Evolutionary conservation across 1,140 invertebrate species (phyloP).

Genomic region (Pectinophora gossypiella): DNA sequence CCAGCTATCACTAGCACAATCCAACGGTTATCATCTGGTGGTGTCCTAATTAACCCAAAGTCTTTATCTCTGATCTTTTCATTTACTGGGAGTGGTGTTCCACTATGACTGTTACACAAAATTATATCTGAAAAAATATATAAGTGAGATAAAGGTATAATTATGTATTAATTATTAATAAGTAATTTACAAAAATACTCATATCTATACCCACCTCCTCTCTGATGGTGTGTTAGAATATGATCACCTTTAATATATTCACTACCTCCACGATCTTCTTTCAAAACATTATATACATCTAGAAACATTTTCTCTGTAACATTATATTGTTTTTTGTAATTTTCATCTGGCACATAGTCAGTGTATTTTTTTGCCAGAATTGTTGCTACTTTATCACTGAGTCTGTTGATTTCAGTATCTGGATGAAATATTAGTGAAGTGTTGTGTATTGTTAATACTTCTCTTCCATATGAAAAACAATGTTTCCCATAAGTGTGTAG

Average conservation of each 20-base stretch:
- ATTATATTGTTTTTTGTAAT: slow-evolving; percentile 66
- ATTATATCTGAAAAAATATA: slow-evolving; percentile 71
- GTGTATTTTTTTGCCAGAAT: slow-evolving; percentile 71
- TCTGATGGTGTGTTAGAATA: slow-evolving; percentile 76
- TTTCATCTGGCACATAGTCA: slow-evolving; percentile 63
- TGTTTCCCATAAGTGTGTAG: slow-evolving; percentile 58
- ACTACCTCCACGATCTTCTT: slow-evolving; percentile 45
- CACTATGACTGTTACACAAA: slow-evolving; percentile 67
- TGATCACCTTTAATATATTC: slow-evolving; percentile 64
- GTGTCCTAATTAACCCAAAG: slow-evolving; percentile 58
- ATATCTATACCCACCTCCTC: slow-evolving; percentile 57
- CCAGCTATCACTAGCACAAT: slow-evolving; percentile 68
- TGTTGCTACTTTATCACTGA: slow-evolving; percentile 50
- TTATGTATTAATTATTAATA: background rate
- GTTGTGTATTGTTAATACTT: slow-evolving; percentile 76
- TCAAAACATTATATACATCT: slow-evolving; percentile 54
- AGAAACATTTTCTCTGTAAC: slow-evolving; percentile 66
- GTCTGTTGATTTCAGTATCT: slow-evolving; percentile 66
- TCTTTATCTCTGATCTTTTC: slow-evolving; percentile 45
- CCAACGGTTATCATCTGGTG: slow-evolving; percentile 66
- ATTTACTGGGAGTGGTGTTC: slow-evolving; percentile 48
- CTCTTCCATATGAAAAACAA: slow-evolving; percentile 51
- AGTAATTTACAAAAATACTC: background rate
- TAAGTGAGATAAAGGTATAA: background rate
- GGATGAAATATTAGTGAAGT: slow-evolving; percentile 76